Conservation (phyloP, 2,888 invertebrate species). For the Ectemnius cavifrons region DNA sequence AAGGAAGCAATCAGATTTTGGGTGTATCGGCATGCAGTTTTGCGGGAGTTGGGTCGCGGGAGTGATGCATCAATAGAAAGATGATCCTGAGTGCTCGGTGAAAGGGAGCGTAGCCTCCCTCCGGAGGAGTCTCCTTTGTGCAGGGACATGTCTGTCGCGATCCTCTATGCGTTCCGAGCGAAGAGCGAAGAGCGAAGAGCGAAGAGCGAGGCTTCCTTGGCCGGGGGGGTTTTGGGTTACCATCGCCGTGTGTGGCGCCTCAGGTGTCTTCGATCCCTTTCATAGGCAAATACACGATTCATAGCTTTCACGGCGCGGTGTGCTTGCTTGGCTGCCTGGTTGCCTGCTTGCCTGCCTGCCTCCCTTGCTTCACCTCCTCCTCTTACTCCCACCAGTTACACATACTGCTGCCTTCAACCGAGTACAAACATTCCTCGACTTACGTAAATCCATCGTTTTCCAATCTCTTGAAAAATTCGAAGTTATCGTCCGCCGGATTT, state of each 20-base stretch:
- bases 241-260: slow-evolving; percentile 76
- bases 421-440: too few species aligned
- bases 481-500: too few species aligned
- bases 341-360: too few species aligned
- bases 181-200: too few species aligned
- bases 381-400: too few species aligned
- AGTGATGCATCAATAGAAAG: slow-evolving; percentile 72
- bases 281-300: slow-evolving; percentile 72
- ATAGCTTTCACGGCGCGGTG: slow-evolving; percentile 54
- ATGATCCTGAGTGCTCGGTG: slow-evolving; percentile 65
- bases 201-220: slow-evolving; percentile 22
- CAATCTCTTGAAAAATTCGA: too few species aligned
- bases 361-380: too few species aligned
- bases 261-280: slow-evolving; percentile 73
- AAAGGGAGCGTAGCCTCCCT: slow-evolving; percentile 53
- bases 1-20: neutral
- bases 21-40: slow-evolving; percentile 33
- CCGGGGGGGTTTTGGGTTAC: slow-evolving; percentile 72
- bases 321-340: neutral
- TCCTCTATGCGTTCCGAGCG: slow-evolving; percentile 35
- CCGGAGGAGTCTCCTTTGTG: slow-evolving; percentile 64
- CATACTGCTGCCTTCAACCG: too few species aligned
- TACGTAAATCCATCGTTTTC: too few species aligned
- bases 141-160: slow-evolving; percentile 71
- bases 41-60: slow-evolving; percentile 4